Conservation (phyloP, 2,888 invertebrate genomes). For the Melinaea menophilus region DNA sequence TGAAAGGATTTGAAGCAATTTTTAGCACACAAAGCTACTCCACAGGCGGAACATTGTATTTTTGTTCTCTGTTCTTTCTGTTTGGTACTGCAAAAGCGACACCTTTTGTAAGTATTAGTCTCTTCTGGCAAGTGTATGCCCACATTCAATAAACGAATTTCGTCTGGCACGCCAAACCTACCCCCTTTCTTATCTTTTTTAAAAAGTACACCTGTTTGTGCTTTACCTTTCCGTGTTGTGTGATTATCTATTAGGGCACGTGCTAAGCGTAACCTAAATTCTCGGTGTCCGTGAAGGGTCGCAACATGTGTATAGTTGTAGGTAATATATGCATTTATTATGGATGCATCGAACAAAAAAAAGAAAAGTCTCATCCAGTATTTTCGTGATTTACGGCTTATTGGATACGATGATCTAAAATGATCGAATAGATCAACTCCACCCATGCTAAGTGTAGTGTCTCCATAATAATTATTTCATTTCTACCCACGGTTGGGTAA, state of each 20-base stretch:
- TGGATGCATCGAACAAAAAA: conserved; percentile 36
- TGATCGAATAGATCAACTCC: conserved; percentile 43
- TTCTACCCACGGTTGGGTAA: no score
- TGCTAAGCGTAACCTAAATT: conserved; percentile 33
- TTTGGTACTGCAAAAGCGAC: conserved; percentile 40
- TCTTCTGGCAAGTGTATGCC: conserved; percentile 41
- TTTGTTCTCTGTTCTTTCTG: conserved; percentile 27
- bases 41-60: conserved; percentile 30
- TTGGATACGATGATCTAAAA: conserved; percentile 41
- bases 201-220: conserved; percentile 18
- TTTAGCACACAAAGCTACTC: conserved; percentile 6
- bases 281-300: conserved; percentile 23
- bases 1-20: conserved; percentile 32
- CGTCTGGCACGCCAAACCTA: conserved; percentile 40
- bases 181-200: conserved; percentile 36
- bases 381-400: conserved; percentile 39
- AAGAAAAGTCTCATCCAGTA: conserved; percentile 42
- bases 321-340: conserved; percentile 34
- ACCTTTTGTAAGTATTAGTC: conserved; percentile 38
- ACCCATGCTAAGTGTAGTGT: no score
- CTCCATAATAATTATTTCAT: no score
- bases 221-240: conserved; percentile 10
- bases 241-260: conserved; percentile 22
- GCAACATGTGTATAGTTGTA: conserved; percentile 30
- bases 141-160: conserved; percentile 40